phyloP scores from a whole-genome alignment of 2,113 vertebrate species.

The Capreolus pygargus region DNA sequence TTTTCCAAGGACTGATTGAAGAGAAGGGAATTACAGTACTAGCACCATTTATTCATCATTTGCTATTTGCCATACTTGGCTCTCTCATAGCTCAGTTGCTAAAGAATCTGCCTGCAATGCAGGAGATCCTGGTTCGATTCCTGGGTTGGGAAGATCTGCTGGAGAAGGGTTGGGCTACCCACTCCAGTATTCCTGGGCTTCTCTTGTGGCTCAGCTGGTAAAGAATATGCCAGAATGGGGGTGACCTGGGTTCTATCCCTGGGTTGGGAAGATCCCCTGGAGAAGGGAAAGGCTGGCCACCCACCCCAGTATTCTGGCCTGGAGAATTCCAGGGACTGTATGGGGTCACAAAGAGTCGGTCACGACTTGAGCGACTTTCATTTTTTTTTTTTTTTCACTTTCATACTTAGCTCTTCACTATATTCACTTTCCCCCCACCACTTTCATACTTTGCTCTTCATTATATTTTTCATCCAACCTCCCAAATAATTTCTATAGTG shows the following conservation, averaged over 20 bases:
- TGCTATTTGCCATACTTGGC: background rate
- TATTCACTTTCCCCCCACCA: background rate
- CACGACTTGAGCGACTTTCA: background rate
- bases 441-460: background rate
- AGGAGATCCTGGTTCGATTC: background rate
- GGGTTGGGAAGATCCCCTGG: background rate
- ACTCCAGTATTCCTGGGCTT: background rate
- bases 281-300: background rate
- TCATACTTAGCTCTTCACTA: background rate
- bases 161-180: background rate
- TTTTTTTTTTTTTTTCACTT: background rate
- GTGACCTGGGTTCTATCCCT: background rate
- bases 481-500: background rate
- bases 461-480: background rate
- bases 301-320: background rate
- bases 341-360: background rate
- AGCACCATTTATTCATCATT: background rate
- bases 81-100: background rate
- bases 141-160: background rate
- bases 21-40: background rate
- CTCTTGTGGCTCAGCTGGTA: background rate
- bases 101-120: background rate
- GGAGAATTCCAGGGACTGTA: background rate
- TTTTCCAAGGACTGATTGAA: background rate
- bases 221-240: background rate